phyloP scores from a whole-genome alignment of 2,113 vertebrate species.

The Gavialis gangeticus region DNA sequence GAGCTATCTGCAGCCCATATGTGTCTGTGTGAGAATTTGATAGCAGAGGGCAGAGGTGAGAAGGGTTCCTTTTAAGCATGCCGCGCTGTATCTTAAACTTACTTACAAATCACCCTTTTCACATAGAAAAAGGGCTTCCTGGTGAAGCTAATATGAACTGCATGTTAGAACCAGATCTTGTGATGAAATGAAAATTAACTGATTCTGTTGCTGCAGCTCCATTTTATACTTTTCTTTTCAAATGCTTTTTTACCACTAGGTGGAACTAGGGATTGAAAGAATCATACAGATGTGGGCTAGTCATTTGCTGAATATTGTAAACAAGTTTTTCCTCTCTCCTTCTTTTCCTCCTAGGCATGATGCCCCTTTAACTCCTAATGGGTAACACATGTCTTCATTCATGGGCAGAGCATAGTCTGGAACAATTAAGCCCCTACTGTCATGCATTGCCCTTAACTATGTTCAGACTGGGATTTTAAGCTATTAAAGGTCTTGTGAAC shows the following conservation, averaged over 20 bases:
- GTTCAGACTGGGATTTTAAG: conserved; percentile 50
- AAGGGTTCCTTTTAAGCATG: not conserved
- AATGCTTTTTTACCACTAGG: not conserved
- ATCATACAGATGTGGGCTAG: not conserved
- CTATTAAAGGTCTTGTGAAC: conserved; percentile 21
- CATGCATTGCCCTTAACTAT: conserved; percentile 45
- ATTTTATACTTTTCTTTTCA: not conserved
- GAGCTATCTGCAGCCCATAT: not conserved
- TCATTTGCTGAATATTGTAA: conserved; percentile 21
- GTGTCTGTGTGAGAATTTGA: not conserved
- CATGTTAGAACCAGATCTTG: not conserved
- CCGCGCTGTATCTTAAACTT: not conserved
- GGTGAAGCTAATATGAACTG: not conserved
- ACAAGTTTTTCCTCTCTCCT: conserved; percentile 18
- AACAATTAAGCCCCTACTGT: conserved; percentile 53
- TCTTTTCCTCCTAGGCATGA: conserved; percentile 21
- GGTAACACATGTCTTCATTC: conserved; percentile 37
- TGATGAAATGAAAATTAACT: not conserved
- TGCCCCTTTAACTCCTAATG: conserved; percentile 39
- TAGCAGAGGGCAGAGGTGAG: not conserved
- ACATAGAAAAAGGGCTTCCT: not conserved
- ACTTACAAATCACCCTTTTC: not conserved
- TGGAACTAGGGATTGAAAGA: conserved; percentile 52
- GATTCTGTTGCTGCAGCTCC: not conserved
- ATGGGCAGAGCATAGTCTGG: not conserved